phyloP scores from a whole-genome alignment of 2,797 vertebrate species.

The Podarcis siculus region DNA sequence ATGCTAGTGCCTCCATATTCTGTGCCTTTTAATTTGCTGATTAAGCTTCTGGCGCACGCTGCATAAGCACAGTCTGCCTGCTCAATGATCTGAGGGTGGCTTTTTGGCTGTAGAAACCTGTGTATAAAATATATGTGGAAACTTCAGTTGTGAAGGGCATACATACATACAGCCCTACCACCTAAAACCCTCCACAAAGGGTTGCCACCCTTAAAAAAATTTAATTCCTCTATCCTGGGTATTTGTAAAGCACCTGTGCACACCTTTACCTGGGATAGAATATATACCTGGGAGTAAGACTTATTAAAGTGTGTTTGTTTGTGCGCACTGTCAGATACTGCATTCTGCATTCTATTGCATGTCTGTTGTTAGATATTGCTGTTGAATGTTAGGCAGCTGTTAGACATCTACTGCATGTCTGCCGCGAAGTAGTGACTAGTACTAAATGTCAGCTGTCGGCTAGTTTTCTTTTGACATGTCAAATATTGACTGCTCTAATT shows the following conservation, averaged over 20 bases:
- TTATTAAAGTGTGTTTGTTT: neutral
- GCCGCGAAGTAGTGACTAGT: neutral
- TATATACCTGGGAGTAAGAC: neutral
- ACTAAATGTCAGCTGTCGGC: neutral
- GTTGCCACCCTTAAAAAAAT: too few species aligned
- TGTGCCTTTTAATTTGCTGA: conserved; percentile 14
- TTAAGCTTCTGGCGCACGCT: conserved; percentile 1
- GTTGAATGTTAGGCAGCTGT: neutral
- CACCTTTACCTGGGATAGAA: too few species aligned
- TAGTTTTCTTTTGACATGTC: neutral
- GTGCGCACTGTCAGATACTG: neutral
- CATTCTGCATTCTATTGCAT: neutral
- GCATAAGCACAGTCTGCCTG: neutral
- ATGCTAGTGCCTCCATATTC: conserved; percentile 2
- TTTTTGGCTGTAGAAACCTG: neutral
- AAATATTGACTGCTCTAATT: neutral
- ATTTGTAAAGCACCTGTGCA: too few species aligned
- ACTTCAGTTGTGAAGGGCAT: neutral
- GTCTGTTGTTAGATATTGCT: neutral
- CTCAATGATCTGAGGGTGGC: neutral
- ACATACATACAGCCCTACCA: too few species aligned
- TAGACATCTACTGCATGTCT: neutral
- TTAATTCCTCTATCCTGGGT: too few species aligned
- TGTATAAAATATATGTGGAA: neutral
- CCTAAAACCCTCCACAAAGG: too few species aligned